Evolutionary conservation across 2,888 invertebrate species (phyloP), one percentile per base, ranked within the genome.

Genomic region (Tenthredo scrophulariae): DNA sequence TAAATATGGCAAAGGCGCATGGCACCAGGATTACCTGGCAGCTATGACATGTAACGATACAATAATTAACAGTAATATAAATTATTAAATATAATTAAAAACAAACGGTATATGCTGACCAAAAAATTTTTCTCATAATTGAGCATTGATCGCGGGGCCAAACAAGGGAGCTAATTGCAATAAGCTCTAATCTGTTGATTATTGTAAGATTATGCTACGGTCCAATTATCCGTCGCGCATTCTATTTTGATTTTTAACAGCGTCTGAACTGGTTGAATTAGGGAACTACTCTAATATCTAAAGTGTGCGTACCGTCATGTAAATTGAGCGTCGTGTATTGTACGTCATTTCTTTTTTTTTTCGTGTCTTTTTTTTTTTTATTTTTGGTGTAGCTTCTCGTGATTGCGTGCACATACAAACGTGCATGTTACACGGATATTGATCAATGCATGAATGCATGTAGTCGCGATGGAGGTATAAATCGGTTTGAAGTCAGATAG

Each of bases 1-100:
- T 92, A 92, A 92, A 90, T 92, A 92, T 83, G 83, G 83, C 83
- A 83, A 50, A 83, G 37, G 37, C 70, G 67, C 83, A 83, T 83
- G 29, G 83, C 46, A 29, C 65, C 83, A 65, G 67, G n/a, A 33
- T 77, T 40, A 18, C 50, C 83, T 46, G 83, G 83, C 33, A n/a
- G n/a, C 67, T 29, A 46, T 83, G 83, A 83, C 83, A 83, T 67
- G 50, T 83, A 83, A 50, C 83, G 83, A 89, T 87, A 87, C 85
- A 67, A 84, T 86, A 46, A 33, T 43, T 86, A 86, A 87, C 83
- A 85, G 84, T 86, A 87, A 40, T 88, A 90, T 90, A 90, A 90
- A 90, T 90, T 90, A 89, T 89, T 88, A 84, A 84, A 83, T 70
- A n/a, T 83, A 83, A 83, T 83, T 83, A 83, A 83, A 83, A 83